A percentile compares a stretch with the other conserved stretches of the same genome.
Conservation (phyloP, 1,140 invertebrate species). For the Leptopilina boulardi region DNA sequence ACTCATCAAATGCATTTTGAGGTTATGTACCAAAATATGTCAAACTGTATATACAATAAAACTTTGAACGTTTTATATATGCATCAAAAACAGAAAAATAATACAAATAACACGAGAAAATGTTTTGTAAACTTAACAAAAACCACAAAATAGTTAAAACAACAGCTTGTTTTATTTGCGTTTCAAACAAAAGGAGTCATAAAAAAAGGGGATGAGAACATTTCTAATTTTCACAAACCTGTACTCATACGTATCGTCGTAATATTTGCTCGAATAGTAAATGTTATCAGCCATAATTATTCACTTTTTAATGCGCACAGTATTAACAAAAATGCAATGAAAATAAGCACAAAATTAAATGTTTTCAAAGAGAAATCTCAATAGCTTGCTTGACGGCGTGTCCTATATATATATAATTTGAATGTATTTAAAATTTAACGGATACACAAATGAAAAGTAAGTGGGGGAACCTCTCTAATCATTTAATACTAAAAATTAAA, state of each 20-base stretch:
- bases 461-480: neutral
- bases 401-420: neutral
- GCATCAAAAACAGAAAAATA: neutral
- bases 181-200: conserved; percentile 22
- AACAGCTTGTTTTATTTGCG: neutral
- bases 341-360: neutral
- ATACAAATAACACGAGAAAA: neutral
- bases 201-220: neutral
- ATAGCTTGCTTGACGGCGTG: conserved; percentile 27
- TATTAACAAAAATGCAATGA: neutral
- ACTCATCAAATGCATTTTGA: no score
- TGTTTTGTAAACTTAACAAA: neutral
- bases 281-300: conserved; percentile 51
- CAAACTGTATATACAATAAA: neutral
- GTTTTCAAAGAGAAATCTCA: neutral
- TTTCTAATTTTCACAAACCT: conserved; percentile 42
- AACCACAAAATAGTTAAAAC: neutral
- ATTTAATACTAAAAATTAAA: neutral
- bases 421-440: conserved; percentile 17
- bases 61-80: neutral
- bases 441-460: neutral
- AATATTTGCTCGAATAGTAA: conserved; percentile 60
- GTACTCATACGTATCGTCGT: conserved; percentile 58
- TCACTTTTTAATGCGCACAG: neutral
- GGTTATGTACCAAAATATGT: neutral